These are phyloP conservation scores for Macrobrachium rosenbergii DNA, from an alignment of 1,140 invertebrate genomes.

Conservation along the genomic window DNA sequence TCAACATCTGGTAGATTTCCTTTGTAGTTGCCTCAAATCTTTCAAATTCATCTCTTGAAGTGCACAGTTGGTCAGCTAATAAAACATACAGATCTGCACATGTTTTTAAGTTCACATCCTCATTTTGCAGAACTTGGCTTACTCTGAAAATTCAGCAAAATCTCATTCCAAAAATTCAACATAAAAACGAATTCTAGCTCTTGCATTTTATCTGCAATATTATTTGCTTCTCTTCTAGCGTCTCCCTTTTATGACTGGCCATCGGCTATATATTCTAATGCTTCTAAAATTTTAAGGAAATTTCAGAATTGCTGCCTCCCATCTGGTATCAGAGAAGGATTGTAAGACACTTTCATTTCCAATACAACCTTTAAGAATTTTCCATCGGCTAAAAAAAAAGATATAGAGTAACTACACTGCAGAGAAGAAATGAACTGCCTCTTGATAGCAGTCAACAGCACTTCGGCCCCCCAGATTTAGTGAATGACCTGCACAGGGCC, in stretches of 20 bases:
- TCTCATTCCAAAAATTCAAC: slow-evolving; percentile 63
- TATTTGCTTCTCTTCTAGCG: slow-evolving; percentile 40
- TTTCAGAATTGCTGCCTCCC: slow-evolving; percentile 33
- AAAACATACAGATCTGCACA: slow-evolving; percentile 45
- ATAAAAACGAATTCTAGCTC: slow-evolving; percentile 66
- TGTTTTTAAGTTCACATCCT: slow-evolving; percentile 63
- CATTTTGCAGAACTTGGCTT: slow-evolving; percentile 62
- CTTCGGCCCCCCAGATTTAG: slow-evolving; percentile 12
- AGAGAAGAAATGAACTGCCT: neutral
- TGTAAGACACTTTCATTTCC: slow-evolving; percentile 46
- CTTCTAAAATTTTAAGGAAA: slow-evolving; percentile 41
- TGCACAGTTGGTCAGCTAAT: slow-evolving; percentile 40
- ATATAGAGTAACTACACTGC: neutral
- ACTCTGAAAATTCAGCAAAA: slow-evolving; percentile 65
- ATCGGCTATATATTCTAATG: neutral
- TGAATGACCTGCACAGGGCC: neutral
- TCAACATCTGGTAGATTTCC: too few relatives aligned
- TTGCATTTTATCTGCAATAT: slow-evolving; percentile 64
- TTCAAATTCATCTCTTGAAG: slow-evolving; percentile 32
- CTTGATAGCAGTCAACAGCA: neutral
- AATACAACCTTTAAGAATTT: slow-evolving; percentile 41
- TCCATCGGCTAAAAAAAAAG: slow-evolving; percentile 1
- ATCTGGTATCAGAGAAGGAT: slow-evolving; percentile 37
- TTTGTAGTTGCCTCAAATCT: too few relatives aligned
- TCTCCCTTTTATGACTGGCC: slow-evolving; percentile 33